Conservation (phyloP, 2,888 invertebrate genomes). For the Chymomyza procnemis region DNA sequence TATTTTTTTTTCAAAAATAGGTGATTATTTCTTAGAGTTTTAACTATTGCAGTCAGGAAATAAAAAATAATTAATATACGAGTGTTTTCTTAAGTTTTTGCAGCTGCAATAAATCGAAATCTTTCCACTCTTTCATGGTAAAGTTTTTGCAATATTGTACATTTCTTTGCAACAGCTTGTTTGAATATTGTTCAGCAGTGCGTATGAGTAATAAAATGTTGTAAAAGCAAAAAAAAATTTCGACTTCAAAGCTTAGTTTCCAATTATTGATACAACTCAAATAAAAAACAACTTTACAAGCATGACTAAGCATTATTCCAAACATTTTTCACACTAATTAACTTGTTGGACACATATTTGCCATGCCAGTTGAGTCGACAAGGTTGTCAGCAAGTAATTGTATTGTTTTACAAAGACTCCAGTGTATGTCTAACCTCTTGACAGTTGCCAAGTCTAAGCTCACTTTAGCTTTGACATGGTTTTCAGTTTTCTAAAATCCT, state of each 20-base stretch:
- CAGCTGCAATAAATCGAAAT: no score
- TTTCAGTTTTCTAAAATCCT: conserved; percentile 41
- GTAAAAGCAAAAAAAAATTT: not conserved
- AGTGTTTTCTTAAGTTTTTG: no score
- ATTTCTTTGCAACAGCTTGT: no score
- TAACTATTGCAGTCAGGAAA: no score
- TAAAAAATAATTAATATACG: no score
- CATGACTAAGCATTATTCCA: not conserved
- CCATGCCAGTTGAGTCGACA: not conserved
- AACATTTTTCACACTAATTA: not conserved
- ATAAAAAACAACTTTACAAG: not conserved
- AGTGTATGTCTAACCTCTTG: conserved; percentile 51
- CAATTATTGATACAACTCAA: not conserved
- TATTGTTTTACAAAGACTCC: conserved; percentile 54
- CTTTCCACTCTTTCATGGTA: no score
- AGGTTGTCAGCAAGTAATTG: conserved; percentile 35
- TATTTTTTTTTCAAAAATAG: no score
- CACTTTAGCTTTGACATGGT: conserved; percentile 6
- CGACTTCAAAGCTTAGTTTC: not conserved
- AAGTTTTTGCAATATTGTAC: no score
- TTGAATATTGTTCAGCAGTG: no score
- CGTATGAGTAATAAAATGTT: no score
- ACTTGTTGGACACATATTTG: not conserved
- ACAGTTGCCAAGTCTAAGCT: conserved; percentile 48
- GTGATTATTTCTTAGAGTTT: no score